Percentiles rank a stretch among this genome's conserved stretches.
phyloP scores from a whole-genome alignment of 2,888 invertebrate genomes.

The Polymixis lichenea region DNA sequence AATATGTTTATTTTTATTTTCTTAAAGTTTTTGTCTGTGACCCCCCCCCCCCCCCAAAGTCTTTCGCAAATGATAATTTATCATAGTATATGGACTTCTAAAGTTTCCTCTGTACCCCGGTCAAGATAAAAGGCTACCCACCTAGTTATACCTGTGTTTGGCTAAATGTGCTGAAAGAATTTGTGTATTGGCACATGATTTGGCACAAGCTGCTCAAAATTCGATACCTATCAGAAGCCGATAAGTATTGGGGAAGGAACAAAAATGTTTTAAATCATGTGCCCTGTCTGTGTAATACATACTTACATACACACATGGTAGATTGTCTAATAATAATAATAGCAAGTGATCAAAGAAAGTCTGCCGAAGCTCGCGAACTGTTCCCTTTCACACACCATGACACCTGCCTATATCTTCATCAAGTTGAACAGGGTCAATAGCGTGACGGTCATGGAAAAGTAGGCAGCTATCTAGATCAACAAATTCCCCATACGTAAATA shows the following conservation, averaged over 20 bases:
- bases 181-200: constrained; percentile 34
- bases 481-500: neutral
- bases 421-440: neutral
- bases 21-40: no score
- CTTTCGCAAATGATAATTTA: no score
- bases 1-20: no score
- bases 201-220: constrained; percentile 19
- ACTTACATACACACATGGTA: no score
- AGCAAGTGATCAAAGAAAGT: constrained; percentile 17
- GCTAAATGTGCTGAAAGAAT: constrained; percentile 15
- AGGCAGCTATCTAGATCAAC: neutral
- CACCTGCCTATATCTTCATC: neutral
- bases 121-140: neutral
- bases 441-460: constrained; percentile 29
- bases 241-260: neutral
- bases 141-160: neutral
- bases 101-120: neutral
- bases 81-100: neutral
- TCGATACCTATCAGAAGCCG: neutral
- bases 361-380: neutral
- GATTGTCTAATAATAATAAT: neutral
- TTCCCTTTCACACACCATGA: neutral
- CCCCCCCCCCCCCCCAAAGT: no score
- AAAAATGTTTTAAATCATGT: neutral
- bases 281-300: neutral